Evolutionary conservation across 2,797 vertebrate species (phyloP).

Genomic region (Xenops minutus): DNA sequence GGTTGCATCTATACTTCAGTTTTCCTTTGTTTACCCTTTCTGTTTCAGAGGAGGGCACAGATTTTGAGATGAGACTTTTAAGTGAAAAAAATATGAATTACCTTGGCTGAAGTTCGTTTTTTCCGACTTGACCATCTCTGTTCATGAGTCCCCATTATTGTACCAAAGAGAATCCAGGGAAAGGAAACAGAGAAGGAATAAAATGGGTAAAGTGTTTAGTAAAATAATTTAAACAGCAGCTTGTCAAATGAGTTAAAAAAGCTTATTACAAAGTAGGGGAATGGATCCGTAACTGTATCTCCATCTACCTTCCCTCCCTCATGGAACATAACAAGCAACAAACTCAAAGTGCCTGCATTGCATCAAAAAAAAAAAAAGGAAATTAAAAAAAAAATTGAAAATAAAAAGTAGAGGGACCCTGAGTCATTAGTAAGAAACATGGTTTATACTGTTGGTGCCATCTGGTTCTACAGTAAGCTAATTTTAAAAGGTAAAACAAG

Average conservation of each 20-base stretch:
- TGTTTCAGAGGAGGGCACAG: not conserved
- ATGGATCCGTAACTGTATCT: not conserved
- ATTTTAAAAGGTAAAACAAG: slow-evolving; percentile 15
- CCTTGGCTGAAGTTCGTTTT: slow-evolving; percentile 78
- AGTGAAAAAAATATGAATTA: slow-evolving; percentile 9
- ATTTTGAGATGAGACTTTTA: not conserved
- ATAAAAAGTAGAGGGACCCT: not conserved
- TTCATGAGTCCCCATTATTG: not conserved
- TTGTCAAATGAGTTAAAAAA: not conserved
- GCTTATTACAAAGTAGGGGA: not conserved
- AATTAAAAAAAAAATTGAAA: not conserved
- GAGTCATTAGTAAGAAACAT: slow-evolving; percentile 49
- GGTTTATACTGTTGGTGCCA: slow-evolving; percentile 43
- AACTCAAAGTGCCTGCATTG: slow-evolving; percentile 40
- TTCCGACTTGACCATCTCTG: slow-evolving; percentile 86
- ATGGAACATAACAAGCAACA: not conserved
- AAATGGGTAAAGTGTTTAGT: slow-evolving; percentile 1
- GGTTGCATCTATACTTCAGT: not conserved
- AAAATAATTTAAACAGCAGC: slow-evolving; percentile 4
- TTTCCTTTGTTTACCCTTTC: not conserved
- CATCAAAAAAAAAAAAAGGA: not conserved
- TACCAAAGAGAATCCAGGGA: not conserved
- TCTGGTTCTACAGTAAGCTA: slow-evolving; percentile 54
- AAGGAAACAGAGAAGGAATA: not conserved
- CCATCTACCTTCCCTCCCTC: not conserved